Conservation (phyloP, 2,888 invertebrate genomes). For the Temnothorax ravouxi region DNA sequence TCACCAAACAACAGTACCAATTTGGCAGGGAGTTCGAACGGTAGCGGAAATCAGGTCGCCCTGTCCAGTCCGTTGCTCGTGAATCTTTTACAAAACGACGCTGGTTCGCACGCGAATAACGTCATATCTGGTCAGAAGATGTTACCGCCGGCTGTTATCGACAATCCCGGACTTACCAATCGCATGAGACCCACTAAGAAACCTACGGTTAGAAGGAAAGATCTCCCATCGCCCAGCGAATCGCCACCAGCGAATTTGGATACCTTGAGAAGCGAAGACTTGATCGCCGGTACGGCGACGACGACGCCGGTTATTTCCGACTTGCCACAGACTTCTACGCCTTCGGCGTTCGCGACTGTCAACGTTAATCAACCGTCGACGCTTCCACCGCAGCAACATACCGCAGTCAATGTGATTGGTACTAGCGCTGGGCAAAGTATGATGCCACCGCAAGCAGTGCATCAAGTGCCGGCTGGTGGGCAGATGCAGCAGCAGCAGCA, state of each 20-base stretch:
- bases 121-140: conserved; percentile 82
- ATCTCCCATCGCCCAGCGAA: conserved; percentile 78
- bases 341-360: conserved; percentile 84
- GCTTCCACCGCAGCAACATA: conserved; percentile 78
- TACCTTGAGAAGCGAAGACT: conserved; percentile 83
- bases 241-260: conserved; percentile 83
- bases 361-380: conserved; percentile 82
- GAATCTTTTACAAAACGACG: conserved; percentile 96
- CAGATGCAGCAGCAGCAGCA: conserved; percentile 75
- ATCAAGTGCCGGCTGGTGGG: conserved; percentile 71
- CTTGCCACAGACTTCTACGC: conserved; percentile 73
- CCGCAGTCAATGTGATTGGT: conserved; percentile 67
- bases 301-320: conserved; percentile 71
- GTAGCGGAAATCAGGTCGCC: conserved; percentile 88
- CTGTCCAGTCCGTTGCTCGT: conserved; percentile 96
- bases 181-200: conserved; percentile 84
- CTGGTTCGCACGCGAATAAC: conserved; percentile 85
- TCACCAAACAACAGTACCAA: conserved; percentile 78
- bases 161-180: conserved; percentile 77
- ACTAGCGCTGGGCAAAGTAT: conserved; percentile 65
- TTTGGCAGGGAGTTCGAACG: conserved; percentile 77
- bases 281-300: conserved; percentile 76
- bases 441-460: conserved; percentile 69
- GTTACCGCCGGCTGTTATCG: conserved; percentile 83
- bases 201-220: conserved; percentile 85